Base-by-base conservation (phyloP, 2,113 vertebrate species). In the Glaucomys volans region DNA sequence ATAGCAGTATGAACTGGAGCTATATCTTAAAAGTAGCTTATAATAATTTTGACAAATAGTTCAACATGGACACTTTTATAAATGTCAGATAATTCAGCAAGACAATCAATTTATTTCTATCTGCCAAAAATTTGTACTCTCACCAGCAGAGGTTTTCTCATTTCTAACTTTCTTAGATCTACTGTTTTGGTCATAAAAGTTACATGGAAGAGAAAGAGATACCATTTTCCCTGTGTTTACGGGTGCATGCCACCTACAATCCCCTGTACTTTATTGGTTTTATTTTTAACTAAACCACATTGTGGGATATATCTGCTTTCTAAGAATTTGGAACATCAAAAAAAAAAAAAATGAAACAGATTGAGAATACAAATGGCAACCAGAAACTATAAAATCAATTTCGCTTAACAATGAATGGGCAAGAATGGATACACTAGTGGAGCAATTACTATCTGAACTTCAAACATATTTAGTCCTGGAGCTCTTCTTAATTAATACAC, bases 81-180 rank as follows among this genome's bases (percentile, higher is more conserved):
- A 93, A 71, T 80, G 24, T 4, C 37, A 76, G 32, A 85, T 37
- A 71, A 59, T 0, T 4, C 35, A 96, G 77, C 54, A 93, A 66
- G 22, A 86, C 11, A 89, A 92, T 30, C 52, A 52, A 64, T 62
- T 64, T 64, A 77, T 77, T 92, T 93, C 64, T 57, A 13, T 59
- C 42, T 95, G 90, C 91, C 75, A 95, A 95, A 95, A 97, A 96
- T 50, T 42, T 75, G 44, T 66, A 93, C 92, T 98, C 81, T 90
- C 91, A 14, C 40, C 96, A 97, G 81, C 8, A 32, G 72, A 40
- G 64, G 18, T 14, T 92, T 97, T 87, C 82, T 81, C 88, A 92
- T 71, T 17, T 35, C 14, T 5, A 50, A 52, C 62, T 79, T 84
- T 79, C 69, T 84, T 5, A 50, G 71, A 94, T 47, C 14, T n/a